Base-by-base conservation (phyloP, 2,113 vertebrate species). In the Zapus hudsonius region DNA sequence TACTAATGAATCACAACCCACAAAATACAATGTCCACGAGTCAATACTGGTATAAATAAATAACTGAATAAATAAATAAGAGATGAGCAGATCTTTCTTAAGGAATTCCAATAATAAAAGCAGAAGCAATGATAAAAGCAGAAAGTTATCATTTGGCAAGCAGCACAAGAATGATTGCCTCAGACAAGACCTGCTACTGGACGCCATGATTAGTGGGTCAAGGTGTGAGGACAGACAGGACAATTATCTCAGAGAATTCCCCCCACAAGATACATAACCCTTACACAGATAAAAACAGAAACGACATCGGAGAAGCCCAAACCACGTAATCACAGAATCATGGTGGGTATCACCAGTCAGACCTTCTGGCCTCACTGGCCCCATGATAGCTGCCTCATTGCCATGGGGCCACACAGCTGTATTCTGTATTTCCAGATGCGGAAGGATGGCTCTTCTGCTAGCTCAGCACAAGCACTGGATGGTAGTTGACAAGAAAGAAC, bases 121-220 rank as follows among this genome's bases (percentile, higher is more conserved):
- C 7, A 74, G 52, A 47, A 27, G 63, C 55, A 78, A 27, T n/a
- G 70, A 83, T n/a, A 36, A 63, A 76, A 55, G 64, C 0, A 90
- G 90, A 92, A 86, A 74, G 85, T 82, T 67, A 55, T 70, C 42
- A 74, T 74, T 59, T 85, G 86, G 90, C 86, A 69, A 63, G 74
- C 19, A 25, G 80, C 52, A 82, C 61, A 55, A 23, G 10, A n/a
- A 16, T 63, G 57, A 86, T 13, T 33, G 74, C 22, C 47, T 25
- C 13, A 16, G 59, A 72, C 82, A 31, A 90, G 74, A 75, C 33
- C 72, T 79, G 73, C 75, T 63, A 69, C 52, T 29, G 25, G 81
- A 42, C 61, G 40, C 61, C 70, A 44, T 92, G 61, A 75, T 85
- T 29, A 63, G 87, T 55, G 12, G 16, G 31, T 31, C 40, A 59